These are phyloP conservation scores for Tychaedon coryphoeus DNA, from an alignment of 2,113 vertebrate genomes.

Conservation along the genomic window DNA sequence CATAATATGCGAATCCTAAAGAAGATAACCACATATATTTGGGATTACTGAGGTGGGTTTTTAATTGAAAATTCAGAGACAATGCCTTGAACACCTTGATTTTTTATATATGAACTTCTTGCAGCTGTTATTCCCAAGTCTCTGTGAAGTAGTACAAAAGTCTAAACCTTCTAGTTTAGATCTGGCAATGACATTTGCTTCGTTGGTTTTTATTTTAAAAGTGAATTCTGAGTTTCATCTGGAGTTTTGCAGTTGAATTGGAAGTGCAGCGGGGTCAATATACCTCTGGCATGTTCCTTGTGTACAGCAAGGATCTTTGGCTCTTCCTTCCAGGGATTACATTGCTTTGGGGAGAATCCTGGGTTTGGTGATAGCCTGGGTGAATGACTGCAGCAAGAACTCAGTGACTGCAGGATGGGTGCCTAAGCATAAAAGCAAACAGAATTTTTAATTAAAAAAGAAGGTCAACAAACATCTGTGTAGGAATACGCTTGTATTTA, in stretches of 20 bases:
- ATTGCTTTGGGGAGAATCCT: not conserved
- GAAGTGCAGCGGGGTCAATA: not conserved
- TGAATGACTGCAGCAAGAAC: not conserved
- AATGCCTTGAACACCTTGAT: not conserved
- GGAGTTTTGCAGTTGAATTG: not conserved
- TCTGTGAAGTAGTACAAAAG: not conserved
- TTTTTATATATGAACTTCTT: not conserved
- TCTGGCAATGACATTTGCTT: not conserved
- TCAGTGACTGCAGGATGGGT: not conserved
- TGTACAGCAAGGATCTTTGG: not conserved
- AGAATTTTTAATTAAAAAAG: not conserved
- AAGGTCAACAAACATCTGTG: not conserved
- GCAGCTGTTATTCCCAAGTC: not conserved
- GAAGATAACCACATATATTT: not conserved
- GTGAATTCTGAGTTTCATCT: not conserved
- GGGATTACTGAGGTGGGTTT: not conserved
- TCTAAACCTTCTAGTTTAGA: not conserved
- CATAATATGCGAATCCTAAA: not conserved
- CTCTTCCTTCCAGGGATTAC: not conserved
- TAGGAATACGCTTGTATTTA: not conserved
- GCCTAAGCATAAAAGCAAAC: not conserved
- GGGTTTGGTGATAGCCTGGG: not conserved
- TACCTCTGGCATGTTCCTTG: accelerated
- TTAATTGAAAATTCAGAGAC: not conserved
- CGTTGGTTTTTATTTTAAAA: not conserved